These are phyloP conservation scores for Syngnathus typhle DNA, from an alignment of 2,113 vertebrate genomes.

Conservation along the genomic window DNA sequence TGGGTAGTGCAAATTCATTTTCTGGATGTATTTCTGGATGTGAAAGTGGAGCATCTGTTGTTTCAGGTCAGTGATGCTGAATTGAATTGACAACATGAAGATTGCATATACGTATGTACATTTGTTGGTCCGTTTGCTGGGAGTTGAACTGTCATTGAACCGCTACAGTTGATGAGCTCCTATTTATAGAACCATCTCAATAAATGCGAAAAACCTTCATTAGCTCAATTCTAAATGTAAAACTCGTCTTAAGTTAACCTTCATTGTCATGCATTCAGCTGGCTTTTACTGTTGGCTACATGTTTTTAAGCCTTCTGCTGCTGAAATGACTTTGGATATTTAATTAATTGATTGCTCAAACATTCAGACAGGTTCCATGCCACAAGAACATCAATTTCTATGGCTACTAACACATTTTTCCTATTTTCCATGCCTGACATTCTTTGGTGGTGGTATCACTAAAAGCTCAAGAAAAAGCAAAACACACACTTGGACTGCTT, in stretches of 20 bases:
- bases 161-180: neutral
- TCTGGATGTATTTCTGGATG: constrained; percentile 17
- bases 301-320: neutral
- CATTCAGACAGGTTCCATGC: neutral
- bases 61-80: constrained; percentile 3
- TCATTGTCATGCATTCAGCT: neutral
- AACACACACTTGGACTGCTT: neutral
- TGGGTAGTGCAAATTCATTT: constrained; percentile 33
- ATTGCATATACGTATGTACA: neutral
- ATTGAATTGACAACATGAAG: neutral
- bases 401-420: neutral
- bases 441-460: neutral
- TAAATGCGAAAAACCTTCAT: neutral
- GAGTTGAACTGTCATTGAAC: constrained; percentile 1
- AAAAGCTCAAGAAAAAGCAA: neutral
- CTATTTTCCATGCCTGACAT: neutral
- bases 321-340: neutral
- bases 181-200: neutral
- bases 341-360: neutral
- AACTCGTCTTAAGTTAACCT: neutral
- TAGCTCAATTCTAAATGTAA: neutral
- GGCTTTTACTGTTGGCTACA: neutral
- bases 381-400: neutral
- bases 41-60: constrained; percentile 24
- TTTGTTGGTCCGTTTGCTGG: constrained; percentile 1